Evolutionary conservation across 92 coral and sea anemone genomes (phyloP).

Genomic region (Galaxea fascicularis): DNA sequence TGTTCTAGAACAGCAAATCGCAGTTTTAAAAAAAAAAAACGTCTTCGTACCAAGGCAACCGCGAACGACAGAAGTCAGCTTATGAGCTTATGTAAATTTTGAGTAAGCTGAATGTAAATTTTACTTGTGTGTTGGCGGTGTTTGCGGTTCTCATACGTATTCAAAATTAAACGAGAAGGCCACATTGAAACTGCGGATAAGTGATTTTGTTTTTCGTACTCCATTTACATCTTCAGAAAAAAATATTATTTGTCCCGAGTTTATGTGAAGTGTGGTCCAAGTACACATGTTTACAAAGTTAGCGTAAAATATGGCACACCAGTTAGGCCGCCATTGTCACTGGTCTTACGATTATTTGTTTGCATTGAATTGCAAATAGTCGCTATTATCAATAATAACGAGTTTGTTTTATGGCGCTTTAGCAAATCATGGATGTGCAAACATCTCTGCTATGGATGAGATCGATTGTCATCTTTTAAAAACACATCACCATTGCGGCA

Average conservation of each 20-base stretch:
- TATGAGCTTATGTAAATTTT: background rate
- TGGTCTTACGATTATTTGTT: background rate
- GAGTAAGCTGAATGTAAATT: background rate
- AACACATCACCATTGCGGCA: background rate
- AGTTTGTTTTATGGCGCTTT: background rate
- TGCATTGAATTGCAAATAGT: background rate
- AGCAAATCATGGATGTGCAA: constrained; percentile 4
- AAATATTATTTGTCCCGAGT: too few species aligned
- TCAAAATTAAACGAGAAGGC: background rate
- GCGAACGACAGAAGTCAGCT: background rate
- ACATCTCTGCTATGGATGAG: background rate
- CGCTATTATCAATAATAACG: background rate
- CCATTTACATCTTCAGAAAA: too few species aligned
- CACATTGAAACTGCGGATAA: too few species aligned
- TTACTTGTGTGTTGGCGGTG: background rate
- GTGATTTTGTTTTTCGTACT: too few species aligned
- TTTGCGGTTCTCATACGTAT: background rate
- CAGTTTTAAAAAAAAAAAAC: background rate
- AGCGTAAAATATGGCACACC: background rate
- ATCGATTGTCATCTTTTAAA: background rate
- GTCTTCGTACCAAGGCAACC: background rate
- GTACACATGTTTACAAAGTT: background rate
- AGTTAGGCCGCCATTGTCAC: background rate
- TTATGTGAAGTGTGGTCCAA: too few species aligned
- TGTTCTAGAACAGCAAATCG: background rate